These are phyloP conservation scores for Solenopsis invicta DNA, from an alignment of 1,140 invertebrate species.

Conservation along the genomic window DNA sequence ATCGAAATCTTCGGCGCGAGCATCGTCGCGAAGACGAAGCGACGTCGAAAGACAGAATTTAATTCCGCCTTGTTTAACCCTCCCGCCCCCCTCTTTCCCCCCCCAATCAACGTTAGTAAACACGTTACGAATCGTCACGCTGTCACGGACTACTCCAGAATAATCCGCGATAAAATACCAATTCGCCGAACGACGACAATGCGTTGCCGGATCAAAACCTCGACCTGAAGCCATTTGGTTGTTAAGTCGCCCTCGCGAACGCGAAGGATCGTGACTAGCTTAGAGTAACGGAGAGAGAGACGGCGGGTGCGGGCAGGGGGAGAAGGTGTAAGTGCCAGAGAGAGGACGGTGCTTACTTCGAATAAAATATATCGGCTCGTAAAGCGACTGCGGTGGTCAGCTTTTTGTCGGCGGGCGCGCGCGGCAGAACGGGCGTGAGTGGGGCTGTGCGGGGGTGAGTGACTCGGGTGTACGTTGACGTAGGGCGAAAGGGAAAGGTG, in stretches of 20 bases:
- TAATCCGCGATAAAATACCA: neutral
- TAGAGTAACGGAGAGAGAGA: neutral
- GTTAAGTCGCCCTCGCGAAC: slow-evolving; percentile 1
- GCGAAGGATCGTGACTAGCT: slow-evolving; percentile 19
- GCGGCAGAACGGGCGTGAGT: slow-evolving; percentile 11
- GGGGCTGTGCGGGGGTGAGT: slow-evolving; percentile 32
- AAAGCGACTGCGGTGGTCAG: slow-evolving; percentile 68
- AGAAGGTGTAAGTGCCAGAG: slow-evolving; percentile 49
- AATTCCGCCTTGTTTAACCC: neutral
- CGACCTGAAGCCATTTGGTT: neutral
- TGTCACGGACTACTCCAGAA: neutral
- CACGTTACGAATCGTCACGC: neutral
- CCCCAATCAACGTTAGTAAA: neutral
- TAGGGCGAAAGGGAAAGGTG: slow-evolving; percentile 45
- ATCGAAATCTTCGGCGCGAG: slow-evolving; percentile 13
- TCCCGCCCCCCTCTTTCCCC: too few species aligned
- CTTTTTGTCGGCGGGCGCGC: slow-evolving; percentile 61
- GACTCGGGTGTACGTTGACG: slow-evolving; percentile 24
- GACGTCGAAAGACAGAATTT: slow-evolving; percentile 4
- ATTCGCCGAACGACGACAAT: neutral
- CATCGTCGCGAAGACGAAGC: neutral
- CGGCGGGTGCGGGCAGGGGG: neutral
- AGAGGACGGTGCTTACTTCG: slow-evolving; percentile 46
- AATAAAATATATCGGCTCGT: slow-evolving; percentile 78
- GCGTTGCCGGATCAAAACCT: neutral